A percentile compares a stretch with the other conserved stretches of the same genome.
Evolutionary conservation across 2,797 vertebrate genomes (phyloP).

Genomic region (Myotis daubentonii): DNA sequence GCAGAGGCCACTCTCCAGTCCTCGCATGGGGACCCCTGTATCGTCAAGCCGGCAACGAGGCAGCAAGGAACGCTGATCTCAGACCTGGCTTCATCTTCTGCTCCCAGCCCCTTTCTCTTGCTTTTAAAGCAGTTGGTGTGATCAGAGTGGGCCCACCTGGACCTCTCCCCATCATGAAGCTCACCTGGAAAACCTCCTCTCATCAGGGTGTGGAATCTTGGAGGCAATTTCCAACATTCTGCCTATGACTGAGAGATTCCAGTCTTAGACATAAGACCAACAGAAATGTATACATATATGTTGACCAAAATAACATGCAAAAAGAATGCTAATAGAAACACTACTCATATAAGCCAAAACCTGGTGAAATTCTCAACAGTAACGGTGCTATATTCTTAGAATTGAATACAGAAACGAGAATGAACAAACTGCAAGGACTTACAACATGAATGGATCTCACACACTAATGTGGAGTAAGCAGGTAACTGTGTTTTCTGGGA

Average conservation of each 20-base stretch:
- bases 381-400: background rate
- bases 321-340: background rate
- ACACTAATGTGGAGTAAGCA: background rate
- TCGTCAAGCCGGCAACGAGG: background rate
- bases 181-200: background rate
- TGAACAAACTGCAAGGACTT: background rate
- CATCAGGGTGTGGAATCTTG: background rate
- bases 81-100: background rate
- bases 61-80: fast-evolving
- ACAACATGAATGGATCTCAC: background rate
- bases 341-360: background rate
- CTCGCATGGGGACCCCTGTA: background rate
- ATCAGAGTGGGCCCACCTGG: background rate
- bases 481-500: background rate
- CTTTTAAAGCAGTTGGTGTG: background rate
- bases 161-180: background rate
- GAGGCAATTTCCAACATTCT: background rate
- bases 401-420: background rate
- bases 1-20: background rate
- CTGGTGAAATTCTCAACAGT: background rate
- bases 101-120: background rate
- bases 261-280: background rate
- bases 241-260: background rate
- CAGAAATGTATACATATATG: background rate
- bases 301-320: background rate